Base-by-base conservation (phyloP, 2,113 vertebrate species). In the Panthera leo region DNA sequence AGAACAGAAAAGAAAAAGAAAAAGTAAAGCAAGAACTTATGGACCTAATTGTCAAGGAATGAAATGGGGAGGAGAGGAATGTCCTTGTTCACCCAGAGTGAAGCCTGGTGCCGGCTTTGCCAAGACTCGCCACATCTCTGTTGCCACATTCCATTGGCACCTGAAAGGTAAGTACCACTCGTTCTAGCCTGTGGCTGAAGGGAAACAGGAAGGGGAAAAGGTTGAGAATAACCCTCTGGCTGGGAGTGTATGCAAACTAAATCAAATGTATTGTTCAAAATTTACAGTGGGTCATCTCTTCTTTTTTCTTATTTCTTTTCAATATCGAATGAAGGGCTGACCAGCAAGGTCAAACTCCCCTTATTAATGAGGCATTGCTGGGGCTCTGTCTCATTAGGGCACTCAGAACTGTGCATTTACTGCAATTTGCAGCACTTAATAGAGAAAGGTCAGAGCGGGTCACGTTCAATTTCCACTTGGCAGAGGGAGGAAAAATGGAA, bases 391-490 rank as follows among this genome's bases (percentile, higher is more conserved):
- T 98, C 99, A 99, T 99, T 98, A 99, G 99, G 99, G 98, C 98
- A 98, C 99, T 99, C 99, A 98, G 97, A 99, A 99, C 99, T 98
- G 98, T 99, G 99, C 99, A 99, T 99, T 99, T 99, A 99, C 99
- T 99, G 99, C 99, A 99, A 99, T 99, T 99, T 99, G 99, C 99
- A 99, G 98, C 99, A 99, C 99, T 99, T 99, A 99, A 99, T 99
- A 99, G 99, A 99, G 98, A 99, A 98, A 99, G 99, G 99, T 99
- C 99, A 99, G 97, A 98, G 98, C 10, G 5, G 99, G 99, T 99
- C 99, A 99, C 99, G 99, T 99, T 99, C 99, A 99, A 99, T 99
- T 99, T 99, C 99, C 99, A 99, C 99, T 99, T 99, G 99, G 99
- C 99, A 99, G 98, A 99, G 99, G 98, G 97, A 98, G 98, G 98